A percentile compares a stretch with the other conserved stretches of the same genome.
Conservation (phyloP, 2,797 vertebrate species). For the Alauda arvensis region DNA sequence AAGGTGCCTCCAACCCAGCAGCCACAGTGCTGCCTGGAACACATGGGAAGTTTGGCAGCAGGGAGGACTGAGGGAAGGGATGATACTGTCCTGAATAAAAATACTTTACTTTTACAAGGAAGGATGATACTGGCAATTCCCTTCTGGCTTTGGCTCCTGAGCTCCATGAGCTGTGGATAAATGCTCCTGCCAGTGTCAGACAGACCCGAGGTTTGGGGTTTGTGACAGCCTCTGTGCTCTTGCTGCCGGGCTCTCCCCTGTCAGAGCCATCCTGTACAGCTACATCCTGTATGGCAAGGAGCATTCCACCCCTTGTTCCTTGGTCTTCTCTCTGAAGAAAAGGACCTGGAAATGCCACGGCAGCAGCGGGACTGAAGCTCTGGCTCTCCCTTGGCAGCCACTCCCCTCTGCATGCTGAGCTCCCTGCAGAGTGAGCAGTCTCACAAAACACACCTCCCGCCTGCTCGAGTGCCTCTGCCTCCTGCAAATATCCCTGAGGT, state of each 20-base stretch:
- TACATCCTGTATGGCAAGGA: neutral
- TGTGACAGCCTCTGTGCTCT: neutral
- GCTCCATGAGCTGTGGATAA: neutral
- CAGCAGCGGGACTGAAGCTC: neutral
- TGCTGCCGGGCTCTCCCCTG: neutral
- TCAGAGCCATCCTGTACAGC: neutral
- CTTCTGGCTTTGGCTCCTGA: neutral
- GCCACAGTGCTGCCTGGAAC: neutral
- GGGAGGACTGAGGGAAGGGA: neutral
- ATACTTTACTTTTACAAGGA: neutral
- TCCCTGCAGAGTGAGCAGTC: neutral
- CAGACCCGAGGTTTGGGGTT: neutral
- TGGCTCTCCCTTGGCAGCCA: neutral
- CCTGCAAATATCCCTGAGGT: neutral
- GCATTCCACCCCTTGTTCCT: neutral
- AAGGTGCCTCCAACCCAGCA: neutral
- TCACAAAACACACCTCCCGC: neutral
- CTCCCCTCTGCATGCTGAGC: neutral
- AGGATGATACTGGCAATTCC: neutral
- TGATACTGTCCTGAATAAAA: neutral
- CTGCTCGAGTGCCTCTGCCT: neutral
- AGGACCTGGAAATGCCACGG: neutral
- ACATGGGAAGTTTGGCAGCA: neutral
- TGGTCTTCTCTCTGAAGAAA: neutral
- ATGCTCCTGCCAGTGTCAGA: neutral